A percentile compares a stretch with the other conserved stretches of the same genome.
Conservation (phyloP, 2,797 vertebrate species). For the Sciurus vulgaris region DNA sequence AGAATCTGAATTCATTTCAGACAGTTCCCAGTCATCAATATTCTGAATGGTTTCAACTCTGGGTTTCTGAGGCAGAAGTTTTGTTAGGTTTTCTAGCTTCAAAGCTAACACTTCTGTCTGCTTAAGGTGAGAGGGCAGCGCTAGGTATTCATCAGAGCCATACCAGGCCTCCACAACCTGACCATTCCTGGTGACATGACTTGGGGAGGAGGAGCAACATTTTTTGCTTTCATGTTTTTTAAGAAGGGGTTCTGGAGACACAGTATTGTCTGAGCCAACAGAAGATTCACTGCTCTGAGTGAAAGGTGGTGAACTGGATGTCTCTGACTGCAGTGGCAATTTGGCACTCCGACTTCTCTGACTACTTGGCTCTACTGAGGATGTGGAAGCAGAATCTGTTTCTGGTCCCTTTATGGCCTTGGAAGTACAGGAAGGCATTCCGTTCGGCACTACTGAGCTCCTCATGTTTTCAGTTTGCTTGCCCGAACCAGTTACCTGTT, state of each 20-base stretch:
- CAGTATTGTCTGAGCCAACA: conserved; percentile 80
- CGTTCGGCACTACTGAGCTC: conserved; percentile 68
- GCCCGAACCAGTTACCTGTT: neutral
- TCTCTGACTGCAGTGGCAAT: conserved; percentile 75
- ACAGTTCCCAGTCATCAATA: conserved; percentile 98
- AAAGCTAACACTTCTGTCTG: conserved; percentile 95
- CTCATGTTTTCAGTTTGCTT: conserved; percentile 66
- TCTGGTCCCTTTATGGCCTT: conserved; percentile 80
- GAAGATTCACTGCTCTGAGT: conserved; percentile 84
- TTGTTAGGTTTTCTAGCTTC: conserved; percentile 95
- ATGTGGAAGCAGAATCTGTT: conserved; percentile 83
- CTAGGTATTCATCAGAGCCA: conserved; percentile 97
- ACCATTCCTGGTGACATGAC: conserved; percentile 70
- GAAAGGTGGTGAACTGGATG: conserved; percentile 72
- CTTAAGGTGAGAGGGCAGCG: conserved; percentile 95
- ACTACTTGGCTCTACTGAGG: conserved; percentile 75
- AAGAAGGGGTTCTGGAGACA: conserved; percentile 76
- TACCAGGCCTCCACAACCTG: conserved; percentile 93
- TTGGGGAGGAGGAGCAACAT: conserved; percentile 76
- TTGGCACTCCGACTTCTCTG: conserved; percentile 71
- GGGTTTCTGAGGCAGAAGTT: conserved; percentile 90
- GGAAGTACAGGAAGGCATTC: conserved; percentile 67
- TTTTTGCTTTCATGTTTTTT: conserved; percentile 81
- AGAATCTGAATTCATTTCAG: conserved; percentile 95
- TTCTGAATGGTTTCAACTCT: conserved; percentile 93